Conservation (phyloP, 2,888 invertebrate genomes). For the Tetramorium bicarinatum region DNA sequence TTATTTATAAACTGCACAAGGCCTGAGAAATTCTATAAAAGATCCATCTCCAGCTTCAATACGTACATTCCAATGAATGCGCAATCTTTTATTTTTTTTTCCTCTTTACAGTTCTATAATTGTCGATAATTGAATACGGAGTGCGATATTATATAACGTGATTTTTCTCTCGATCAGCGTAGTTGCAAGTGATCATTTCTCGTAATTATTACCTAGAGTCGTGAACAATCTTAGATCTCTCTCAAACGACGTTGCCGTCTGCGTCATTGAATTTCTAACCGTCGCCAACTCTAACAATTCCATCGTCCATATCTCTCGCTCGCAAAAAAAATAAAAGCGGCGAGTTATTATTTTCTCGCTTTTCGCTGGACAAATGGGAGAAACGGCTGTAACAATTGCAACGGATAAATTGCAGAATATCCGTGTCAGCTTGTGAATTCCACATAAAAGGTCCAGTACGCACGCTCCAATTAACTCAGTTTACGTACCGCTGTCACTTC, state of each 20-base stretch:
- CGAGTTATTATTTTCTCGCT: conserved; percentile 25
- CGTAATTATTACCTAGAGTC: conserved; percentile 7
- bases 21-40: conserved; percentile 11
- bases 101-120: conserved; percentile 4
- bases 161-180: neutral
- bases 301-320: neutral
- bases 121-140: neutral
- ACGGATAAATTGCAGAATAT: conserved; percentile 46
- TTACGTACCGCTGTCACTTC: conserved; percentile 38
- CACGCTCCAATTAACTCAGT: conserved; percentile 52
- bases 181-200: neutral
- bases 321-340: conserved; percentile 17
- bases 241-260: neutral
- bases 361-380: conserved; percentile 26
- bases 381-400: conserved; percentile 41
- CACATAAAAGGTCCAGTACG: conserved; percentile 44
- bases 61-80: neutral
- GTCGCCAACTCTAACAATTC: neutral
- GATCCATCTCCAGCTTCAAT: neutral
- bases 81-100: conserved; percentile 1
- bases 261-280: neutral
- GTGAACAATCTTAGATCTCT: conserved; percentile 8
- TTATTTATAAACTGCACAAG: conserved; percentile 37
- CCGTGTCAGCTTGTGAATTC: conserved; percentile 50
- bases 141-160: conserved; percentile 1